Evolutionary conservation across 2,888 invertebrate species (phyloP).

Genomic region (Gortyna flavago): DNA sequence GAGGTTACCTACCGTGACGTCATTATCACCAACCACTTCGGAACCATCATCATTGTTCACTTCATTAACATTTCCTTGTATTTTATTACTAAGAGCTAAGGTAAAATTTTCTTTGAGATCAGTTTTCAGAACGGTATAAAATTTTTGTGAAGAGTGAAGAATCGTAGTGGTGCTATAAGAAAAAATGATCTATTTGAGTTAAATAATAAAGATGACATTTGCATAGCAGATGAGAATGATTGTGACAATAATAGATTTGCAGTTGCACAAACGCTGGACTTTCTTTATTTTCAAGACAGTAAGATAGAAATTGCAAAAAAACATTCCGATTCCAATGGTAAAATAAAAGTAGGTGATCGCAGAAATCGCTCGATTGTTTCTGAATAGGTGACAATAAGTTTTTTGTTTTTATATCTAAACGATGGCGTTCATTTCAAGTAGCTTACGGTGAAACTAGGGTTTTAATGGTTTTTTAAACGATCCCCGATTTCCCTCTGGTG

Average conservation of each 20-base stretch:
- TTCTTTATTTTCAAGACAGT: constrained; percentile 47
- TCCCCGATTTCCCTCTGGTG: constrained; percentile 76
- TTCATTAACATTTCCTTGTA: constrained; percentile 22
- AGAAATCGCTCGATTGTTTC: constrained; percentile 85
- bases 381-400: constrained; percentile 88
- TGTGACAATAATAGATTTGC: constrained; percentile 49
- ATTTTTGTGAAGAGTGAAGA: constrained; percentile 60
- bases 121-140: constrained; percentile 17
- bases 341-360: constrained; percentile 68
- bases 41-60: constrained; percentile 52
- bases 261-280: constrained; percentile 11
- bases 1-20: constrained; percentile 84
- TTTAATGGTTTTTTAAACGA: constrained; percentile 85
- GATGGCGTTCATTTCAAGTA: constrained; percentile 84
- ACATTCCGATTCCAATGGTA: not conserved
- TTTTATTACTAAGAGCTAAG: constrained; percentile 56
- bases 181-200: constrained; percentile 73
- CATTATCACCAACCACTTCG: constrained; percentile 79
- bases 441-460: constrained; percentile 85
- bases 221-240: constrained; percentile 55
- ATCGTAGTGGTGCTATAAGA: constrained; percentile 69
- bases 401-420: constrained; percentile 79
- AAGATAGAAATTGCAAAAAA: constrained; percentile 54
- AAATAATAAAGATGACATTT: constrained; percentile 75
- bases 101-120: constrained; percentile 56